Base-by-base conservation (phyloP, 2,888 invertebrate species). In the Eledone cirrhosa region DNA sequence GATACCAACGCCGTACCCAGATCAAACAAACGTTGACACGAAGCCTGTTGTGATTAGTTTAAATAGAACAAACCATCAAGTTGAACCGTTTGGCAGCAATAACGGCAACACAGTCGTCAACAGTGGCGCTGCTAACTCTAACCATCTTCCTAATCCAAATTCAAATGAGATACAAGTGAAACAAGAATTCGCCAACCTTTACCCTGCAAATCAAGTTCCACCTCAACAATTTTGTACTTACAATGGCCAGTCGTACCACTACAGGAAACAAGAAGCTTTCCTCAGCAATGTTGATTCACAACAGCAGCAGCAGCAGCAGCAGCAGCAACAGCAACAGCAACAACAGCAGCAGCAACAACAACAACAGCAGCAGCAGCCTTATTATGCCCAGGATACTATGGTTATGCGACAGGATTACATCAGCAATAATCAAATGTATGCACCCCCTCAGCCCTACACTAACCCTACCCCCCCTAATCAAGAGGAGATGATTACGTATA, bases 371-470 rank as follows among this genome's bases (percentile, higher is more conserved):
- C n/a, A n/a, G n/a, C n/a, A n/a, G 41, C 41, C 41, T 41, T 41
- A 41, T 41, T 41, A 33, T 33, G 33, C 29, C 69, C 69, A 69
- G 69, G 69, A 69, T 69, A 69, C 69, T 22, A 69, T 69, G 69
- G 69, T 69, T 31, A 69, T 69, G 69, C 27, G 69, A 69, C 69
- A 69, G 33, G 69, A 69, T 69, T 69, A 69, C 22, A 69, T 69
- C 31, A 69, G 69, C 29, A 69, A 69, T 29, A 69, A 29, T 29
- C 69, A 31, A 29, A 69, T 33, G 31, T 33, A 69, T 33, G 31
- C 31, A 69, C 69, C 69, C 0, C 69, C 69, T 16, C 33, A 69
- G 8, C 22, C 69, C 33, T 33, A n/a, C 14, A 69, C 69, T 24
- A 65, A 65, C 65, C 24, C 24, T 24, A 65, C 65, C 22, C 24